phyloP scores from a whole-genome alignment of 2,797 vertebrate species.

The Anomalospiza imberbis region DNA sequence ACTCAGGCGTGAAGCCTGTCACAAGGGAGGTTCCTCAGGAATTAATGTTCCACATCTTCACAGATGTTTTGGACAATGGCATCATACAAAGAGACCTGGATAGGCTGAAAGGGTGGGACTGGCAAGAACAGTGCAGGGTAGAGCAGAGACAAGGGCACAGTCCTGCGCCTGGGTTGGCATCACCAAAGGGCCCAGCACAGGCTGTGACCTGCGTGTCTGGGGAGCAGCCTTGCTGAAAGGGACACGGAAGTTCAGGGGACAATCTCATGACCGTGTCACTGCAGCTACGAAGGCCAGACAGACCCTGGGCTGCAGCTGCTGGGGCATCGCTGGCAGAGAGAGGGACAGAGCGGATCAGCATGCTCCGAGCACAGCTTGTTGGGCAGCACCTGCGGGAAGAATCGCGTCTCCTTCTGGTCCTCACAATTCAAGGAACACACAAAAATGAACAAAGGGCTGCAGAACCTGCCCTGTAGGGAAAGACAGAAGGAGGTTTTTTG shows the following conservation, averaged over 20 bases:
- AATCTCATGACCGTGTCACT: no score
- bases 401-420: fast-evolving
- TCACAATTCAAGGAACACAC: background rate
- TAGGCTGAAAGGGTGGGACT: background rate
- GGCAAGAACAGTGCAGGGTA: background rate
- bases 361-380: background rate
- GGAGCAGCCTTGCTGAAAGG: background rate
- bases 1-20: background rate
- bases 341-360: background rate
- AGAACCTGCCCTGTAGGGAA: background rate
- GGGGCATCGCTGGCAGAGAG: background rate
- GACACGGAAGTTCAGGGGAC: background rate
- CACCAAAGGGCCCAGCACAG: background rate
- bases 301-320: background rate
- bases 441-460: background rate
- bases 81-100: background rate
- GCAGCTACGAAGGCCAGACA: no score
- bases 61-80: background rate
- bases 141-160: background rate
- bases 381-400: background rate
- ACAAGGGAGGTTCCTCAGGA: fast-evolving
- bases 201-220: background rate
- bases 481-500: background rate
- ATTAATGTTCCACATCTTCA: background rate
- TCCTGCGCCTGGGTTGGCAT: no score